A percentile compares a stretch with the other conserved stretches of the same genome.
These are phyloP conservation scores for Calameuta idolon DNA, from an alignment of 2,888 invertebrate species.

Conservation along the genomic window DNA sequence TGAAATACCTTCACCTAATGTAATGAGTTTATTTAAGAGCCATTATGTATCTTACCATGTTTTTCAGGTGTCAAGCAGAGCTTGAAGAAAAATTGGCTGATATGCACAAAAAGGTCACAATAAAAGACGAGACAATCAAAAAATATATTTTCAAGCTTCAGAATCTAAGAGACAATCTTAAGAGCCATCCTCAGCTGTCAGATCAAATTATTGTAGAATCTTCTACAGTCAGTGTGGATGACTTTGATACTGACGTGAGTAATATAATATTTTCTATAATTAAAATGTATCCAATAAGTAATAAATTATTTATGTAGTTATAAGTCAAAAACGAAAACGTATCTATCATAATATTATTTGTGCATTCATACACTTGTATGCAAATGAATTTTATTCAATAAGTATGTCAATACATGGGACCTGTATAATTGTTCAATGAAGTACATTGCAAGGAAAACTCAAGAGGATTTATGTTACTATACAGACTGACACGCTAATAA, in stretches of 20 bases:
- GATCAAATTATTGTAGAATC: conserved; percentile 33
- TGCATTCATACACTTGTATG: background rate
- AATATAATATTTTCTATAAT: background rate
- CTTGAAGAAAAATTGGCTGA: conserved; percentile 45
- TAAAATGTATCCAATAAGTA: conserved; percentile 4
- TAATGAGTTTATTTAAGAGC: background rate
- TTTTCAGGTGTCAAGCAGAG: conserved; percentile 42
- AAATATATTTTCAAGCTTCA: conserved; percentile 43
- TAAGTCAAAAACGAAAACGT: background rate
- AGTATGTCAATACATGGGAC: background rate
- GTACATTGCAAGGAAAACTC: background rate
- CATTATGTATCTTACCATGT: background rate
- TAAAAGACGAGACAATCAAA: conserved; percentile 48
- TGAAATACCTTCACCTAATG: background rate
- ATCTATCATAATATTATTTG: background rate
- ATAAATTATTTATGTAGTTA: background rate
- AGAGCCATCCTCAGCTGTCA: conserved; percentile 31
- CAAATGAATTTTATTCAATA: conserved; percentile 1
- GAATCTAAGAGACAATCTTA: conserved; percentile 44
- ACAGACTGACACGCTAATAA: conserved; percentile 51
- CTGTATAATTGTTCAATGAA: background rate
- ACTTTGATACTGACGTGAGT: conserved; percentile 45
- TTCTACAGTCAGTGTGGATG: conserved; percentile 24
- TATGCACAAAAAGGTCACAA: conserved; percentile 42
- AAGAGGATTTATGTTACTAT: conserved; percentile 21